Conservation (phyloP, 1,140 invertebrate species). For the Zophobas atratus region DNA sequence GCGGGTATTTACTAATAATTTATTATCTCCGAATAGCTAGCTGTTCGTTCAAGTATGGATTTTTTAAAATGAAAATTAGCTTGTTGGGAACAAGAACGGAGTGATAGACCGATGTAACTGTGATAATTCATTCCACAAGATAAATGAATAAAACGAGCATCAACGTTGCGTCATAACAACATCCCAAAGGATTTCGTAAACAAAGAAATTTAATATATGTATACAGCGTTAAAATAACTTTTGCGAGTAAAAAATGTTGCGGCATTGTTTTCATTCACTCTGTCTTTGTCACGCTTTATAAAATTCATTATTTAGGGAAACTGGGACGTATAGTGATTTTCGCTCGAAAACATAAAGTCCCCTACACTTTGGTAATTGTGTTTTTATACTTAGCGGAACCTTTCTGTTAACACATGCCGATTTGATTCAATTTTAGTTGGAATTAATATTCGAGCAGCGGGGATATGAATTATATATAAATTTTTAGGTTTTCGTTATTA, state of each 20-base stretch:
- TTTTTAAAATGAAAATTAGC: slow-evolving; percentile 3
- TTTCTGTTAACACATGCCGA: neutral
- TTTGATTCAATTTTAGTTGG: neutral
- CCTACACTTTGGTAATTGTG: slow-evolving; percentile 12
- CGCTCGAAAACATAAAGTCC: slow-evolving; percentile 15
- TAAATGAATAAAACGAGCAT: slow-evolving; percentile 44
- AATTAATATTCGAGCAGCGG: too few species aligned
- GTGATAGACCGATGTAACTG: slow-evolving; percentile 39
- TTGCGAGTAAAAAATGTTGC: slow-evolving; percentile 34
- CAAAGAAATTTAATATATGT: slow-evolving; percentile 36
- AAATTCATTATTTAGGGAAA: slow-evolving; percentile 40
- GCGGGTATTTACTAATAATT: slow-evolving; percentile 31
- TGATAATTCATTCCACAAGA: slow-evolving; percentile 44
- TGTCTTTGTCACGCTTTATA: slow-evolving; percentile 30
- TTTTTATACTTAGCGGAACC: neutral
- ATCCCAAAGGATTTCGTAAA: slow-evolving; percentile 38
- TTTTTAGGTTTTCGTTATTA: neutral
- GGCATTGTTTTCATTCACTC: slow-evolving; percentile 22
- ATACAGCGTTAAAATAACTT: slow-evolving; percentile 44
- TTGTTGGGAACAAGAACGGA: slow-evolving; percentile 10
- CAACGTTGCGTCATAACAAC: slow-evolving; percentile 26
- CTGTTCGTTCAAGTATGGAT: slow-evolving; percentile 19
- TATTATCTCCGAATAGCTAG: slow-evolving; percentile 17
- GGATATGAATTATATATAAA: neutral
- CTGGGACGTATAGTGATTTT: slow-evolving; percentile 27